phyloP scores from a whole-genome alignment of 2,797 vertebrate genomes.

The Clarias platycephalus region DNA sequence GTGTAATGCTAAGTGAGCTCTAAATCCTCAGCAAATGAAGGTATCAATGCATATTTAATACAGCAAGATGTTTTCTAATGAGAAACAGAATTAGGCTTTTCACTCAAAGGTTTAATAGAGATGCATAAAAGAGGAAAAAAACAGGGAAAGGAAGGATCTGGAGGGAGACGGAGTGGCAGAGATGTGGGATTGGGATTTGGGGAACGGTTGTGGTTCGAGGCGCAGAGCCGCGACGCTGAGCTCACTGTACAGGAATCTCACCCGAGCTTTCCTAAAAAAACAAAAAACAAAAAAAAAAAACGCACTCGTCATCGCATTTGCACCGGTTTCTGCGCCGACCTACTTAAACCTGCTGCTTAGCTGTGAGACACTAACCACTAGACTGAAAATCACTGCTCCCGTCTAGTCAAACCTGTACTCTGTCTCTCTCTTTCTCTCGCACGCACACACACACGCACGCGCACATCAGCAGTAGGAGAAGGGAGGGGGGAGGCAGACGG shows the following conservation, averaged over 20 bases:
- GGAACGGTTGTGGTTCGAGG: conserved; percentile 46
- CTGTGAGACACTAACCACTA: neutral
- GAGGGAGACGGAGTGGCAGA: neutral
- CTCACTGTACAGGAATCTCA: conserved; percentile 54
- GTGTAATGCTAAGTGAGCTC: neutral
- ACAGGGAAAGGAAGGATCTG: neutral
- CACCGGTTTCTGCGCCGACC: conserved; percentile 19
- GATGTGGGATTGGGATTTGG: conserved; percentile 45
- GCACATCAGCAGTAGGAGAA: conserved; percentile 30
- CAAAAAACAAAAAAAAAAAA: conserved; percentile 43
- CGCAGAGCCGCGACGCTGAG: conserved; percentile 50
- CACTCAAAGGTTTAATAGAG: neutral
- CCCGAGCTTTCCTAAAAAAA: too few species aligned
- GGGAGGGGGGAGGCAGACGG: conserved; percentile 33
- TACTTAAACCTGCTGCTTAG: conserved; percentile 23
- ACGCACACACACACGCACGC: neutral
- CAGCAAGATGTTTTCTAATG: neutral
- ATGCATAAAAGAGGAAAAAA: neutral
- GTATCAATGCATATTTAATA: neutral
- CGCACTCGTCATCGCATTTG: conserved; percentile 44
- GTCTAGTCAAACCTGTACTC: conserved; percentile 2
- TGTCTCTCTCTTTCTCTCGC: neutral
- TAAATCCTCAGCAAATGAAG: neutral
- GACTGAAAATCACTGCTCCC: neutral
- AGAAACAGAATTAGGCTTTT: neutral